These are phyloP conservation scores for Bungarus multicinctus DNA, from an alignment of 2,113 vertebrate genomes.

Conservation along the genomic window DNA sequence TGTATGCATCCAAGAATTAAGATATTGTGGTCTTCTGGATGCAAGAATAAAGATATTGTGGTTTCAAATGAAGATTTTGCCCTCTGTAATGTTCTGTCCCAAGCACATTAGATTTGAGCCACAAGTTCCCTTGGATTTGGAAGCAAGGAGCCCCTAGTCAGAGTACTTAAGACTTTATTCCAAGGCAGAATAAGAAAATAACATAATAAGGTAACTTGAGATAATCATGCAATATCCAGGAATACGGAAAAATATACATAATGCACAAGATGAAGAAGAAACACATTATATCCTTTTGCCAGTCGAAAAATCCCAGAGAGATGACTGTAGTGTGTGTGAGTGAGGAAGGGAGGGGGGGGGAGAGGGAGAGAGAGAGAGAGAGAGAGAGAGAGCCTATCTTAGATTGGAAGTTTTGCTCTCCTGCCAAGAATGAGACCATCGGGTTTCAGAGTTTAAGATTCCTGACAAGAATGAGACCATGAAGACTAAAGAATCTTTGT, in stretches of 20 bases:
- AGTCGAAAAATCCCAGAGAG: neutral
- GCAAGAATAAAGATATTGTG: neutral
- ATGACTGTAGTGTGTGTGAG: neutral
- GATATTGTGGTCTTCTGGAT: neutral
- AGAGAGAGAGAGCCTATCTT: neutral
- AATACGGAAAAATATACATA: neutral
- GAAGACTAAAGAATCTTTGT: neutral
- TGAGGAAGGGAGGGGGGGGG: accelerated
- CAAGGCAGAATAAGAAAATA: neutral
- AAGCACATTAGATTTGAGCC: neutral
- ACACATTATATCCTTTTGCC: neutral
- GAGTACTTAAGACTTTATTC: neutral
- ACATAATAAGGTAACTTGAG: neutral
- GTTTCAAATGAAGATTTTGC: neutral
- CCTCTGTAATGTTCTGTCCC: neutral
- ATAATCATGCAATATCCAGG: neutral
- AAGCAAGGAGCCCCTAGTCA: neutral
- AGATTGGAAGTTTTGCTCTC: neutral
- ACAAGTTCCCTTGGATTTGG: neutral
- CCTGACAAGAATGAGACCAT: neutral
- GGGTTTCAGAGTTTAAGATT: neutral
- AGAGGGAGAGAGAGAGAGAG: too few relatives aligned
- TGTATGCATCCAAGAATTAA: neutral
- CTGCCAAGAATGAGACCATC: neutral
- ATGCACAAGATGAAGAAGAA: neutral